These are phyloP conservation scores for Picus viridis DNA, from an alignment of 2,797 vertebrate genomes.

Conservation along the genomic window DNA sequence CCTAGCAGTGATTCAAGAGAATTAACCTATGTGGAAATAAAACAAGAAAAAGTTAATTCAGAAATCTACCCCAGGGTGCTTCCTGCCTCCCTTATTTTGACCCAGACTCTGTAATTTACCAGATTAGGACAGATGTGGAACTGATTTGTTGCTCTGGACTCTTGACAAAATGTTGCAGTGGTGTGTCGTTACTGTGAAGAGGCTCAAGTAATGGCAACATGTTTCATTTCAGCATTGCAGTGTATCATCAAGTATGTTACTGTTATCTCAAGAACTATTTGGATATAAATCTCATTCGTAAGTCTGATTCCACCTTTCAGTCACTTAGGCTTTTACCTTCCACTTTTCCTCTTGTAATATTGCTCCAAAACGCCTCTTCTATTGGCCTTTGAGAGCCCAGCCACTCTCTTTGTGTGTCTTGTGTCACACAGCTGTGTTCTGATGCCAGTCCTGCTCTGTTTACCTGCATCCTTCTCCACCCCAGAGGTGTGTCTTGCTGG, in stretches of 20 bases:
- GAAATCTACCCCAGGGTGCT: neutral
- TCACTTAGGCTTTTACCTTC: neutral
- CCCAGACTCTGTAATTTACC: neutral
- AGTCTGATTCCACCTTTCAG: neutral
- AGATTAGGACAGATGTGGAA: neutral
- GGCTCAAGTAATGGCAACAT: neutral
- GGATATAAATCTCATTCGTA: neutral
- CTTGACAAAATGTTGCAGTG: neutral
- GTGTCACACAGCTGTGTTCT: neutral
- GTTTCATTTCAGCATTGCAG: neutral
- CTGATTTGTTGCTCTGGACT: neutral
- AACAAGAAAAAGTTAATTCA: neutral
- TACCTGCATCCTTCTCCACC: neutral
- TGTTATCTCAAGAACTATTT: neutral
- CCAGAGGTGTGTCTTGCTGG: neutral
- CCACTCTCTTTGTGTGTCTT: too few relatives aligned
- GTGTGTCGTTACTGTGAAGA: neutral
- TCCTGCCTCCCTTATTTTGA: neutral
- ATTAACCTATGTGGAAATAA: neutral
- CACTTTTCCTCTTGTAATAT: neutral
- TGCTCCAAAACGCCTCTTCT: neutral
- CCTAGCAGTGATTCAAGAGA: neutral
- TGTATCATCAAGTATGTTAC: neutral
- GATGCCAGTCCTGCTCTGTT: neutral
- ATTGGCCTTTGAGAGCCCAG: neutral